phyloP scores from a whole-genome alignment of 2,888 invertebrate species.

The Cheilosia urbana region DNA sequence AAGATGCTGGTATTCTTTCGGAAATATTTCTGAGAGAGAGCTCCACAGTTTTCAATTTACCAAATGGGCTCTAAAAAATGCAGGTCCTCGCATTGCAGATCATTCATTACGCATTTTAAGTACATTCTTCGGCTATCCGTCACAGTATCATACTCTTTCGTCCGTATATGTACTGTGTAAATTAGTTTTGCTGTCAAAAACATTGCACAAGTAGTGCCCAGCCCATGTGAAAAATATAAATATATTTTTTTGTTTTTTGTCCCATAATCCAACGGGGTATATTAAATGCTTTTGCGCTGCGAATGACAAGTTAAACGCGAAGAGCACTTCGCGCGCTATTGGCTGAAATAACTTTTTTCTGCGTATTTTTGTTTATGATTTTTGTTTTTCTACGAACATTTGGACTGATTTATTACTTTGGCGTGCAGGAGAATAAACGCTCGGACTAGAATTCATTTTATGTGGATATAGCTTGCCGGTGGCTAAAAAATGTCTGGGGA shows the following conservation, averaged over 20 bases:
- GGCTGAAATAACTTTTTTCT: not conserved
- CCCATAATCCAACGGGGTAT: not conserved
- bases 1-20: too few relatives aligned
- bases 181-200: constrained; percentile 14
- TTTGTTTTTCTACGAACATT: constrained; percentile 26
- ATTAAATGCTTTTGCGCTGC: constrained; percentile 38
- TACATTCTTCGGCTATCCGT: not conserved
- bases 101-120: not conserved
- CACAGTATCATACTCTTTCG: not conserved
- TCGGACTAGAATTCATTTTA: constrained; percentile 23
- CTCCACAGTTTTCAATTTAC: too few relatives aligned
- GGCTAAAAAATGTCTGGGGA: constrained; percentile 13
- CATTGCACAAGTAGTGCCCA: constrained; percentile 2
- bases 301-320: constrained; percentile 44
- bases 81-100: too few relatives aligned
- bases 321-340: constrained; percentile 29
- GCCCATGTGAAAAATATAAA: not conserved
- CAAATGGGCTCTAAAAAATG: too few relatives aligned
- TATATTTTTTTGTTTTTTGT: too few relatives aligned
- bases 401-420: constrained; percentile 51
- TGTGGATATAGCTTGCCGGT: constrained; percentile 24
- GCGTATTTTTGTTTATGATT: constrained; percentile 17
- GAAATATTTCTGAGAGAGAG: too few relatives aligned
- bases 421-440: constrained; percentile 11
- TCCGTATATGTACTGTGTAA: not conserved